Evolutionary conservation across 2,888 invertebrate species (phyloP).

Genomic region (Caprella mutica): DNA sequence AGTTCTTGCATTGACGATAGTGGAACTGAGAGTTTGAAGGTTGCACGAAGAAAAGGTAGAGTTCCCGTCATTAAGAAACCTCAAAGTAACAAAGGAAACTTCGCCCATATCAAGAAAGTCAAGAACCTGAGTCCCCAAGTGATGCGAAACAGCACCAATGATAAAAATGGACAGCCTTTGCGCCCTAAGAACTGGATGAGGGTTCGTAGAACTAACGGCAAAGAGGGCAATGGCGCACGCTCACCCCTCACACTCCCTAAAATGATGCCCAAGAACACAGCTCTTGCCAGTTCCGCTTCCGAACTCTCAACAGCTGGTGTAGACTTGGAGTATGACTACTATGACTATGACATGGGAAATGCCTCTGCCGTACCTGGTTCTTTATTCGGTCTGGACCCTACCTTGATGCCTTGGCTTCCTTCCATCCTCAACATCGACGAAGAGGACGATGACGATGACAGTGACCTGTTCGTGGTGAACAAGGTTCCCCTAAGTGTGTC

Average conservation of each 20-base stretch:
- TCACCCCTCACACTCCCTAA: not conserved
- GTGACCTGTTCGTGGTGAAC: constrained; percentile 1
- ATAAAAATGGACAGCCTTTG: not conserved
- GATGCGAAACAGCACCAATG: not conserved
- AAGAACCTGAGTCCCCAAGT: not conserved
- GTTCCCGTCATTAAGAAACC: constrained; percentile 1
- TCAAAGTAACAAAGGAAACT: constrained; percentile 1
- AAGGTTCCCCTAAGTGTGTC: not conserved
- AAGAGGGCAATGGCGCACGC: not conserved
- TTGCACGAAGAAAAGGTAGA: not conserved
- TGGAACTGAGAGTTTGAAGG: not conserved
- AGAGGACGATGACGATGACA: not conserved
- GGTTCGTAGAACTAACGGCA: not conserved
- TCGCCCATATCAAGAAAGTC: not conserved
- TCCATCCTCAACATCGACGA: constrained; percentile 12
- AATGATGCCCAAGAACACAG: not conserved
- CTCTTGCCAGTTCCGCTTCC: constrained; percentile 58
- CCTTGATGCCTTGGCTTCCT: constrained; percentile 36
- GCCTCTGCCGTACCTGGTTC: constrained; percentile 38
- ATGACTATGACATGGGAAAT: constrained; percentile 38
- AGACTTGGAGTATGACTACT: constrained; percentile 38
- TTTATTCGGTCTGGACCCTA: constrained; percentile 37
- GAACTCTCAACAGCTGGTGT: constrained; percentile 73
- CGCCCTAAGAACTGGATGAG: constrained; percentile 9
- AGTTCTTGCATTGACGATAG: constrained; percentile 10